Base-by-base conservation (phyloP, 2,888 invertebrate species). In the Mamestra brassicae region DNA sequence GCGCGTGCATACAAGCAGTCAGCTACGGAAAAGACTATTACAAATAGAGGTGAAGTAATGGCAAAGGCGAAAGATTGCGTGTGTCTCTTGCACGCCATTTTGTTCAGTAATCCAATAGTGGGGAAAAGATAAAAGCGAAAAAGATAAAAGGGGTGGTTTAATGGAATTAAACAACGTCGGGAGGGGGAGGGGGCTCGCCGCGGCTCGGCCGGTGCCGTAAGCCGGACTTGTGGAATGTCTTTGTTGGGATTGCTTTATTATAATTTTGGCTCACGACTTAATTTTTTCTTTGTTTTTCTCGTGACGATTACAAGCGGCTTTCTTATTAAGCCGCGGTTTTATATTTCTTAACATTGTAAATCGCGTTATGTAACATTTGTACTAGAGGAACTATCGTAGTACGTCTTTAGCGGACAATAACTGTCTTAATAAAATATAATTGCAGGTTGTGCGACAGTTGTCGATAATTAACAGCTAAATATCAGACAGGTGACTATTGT, bases 141-240 rank as follows among this genome's bases (percentile, higher is more conserved):
- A 94, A 95, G 95, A 95, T 95, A 95, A 95, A 95, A 95, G 95
- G 95, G 95, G 95, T 95, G 95, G 93, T 95, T 94, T 96, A 96
- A 96, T 96, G 96, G 96, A 95, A 96, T 96, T 95, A 96, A 96
- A 95, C 95, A 95, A 94, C 92, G 92, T 89, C 83, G 89, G 91
- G 90, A 82, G 87, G 87, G 83, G 89, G 86, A 72, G 81, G 81
- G 77, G 71, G 81, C 72, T 73, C 79, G 78, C 73, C 82, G 80
- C 81, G 81, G 71, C 83, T 88, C 84, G 87, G 89, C 89, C 88
- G 89, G 88, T 89, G 91, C 90, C 89, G 93, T 94, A 93, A 94
- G 94, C 93, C 93, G 95, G 94, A 94, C 94, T 94, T 93, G 92
- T 89, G 93, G 94, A 93, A 94, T 95, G 95, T 95, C 94, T 95